Conservation (phyloP, 2,797 vertebrate genomes). For the Aplochiton taeniatus region DNA sequence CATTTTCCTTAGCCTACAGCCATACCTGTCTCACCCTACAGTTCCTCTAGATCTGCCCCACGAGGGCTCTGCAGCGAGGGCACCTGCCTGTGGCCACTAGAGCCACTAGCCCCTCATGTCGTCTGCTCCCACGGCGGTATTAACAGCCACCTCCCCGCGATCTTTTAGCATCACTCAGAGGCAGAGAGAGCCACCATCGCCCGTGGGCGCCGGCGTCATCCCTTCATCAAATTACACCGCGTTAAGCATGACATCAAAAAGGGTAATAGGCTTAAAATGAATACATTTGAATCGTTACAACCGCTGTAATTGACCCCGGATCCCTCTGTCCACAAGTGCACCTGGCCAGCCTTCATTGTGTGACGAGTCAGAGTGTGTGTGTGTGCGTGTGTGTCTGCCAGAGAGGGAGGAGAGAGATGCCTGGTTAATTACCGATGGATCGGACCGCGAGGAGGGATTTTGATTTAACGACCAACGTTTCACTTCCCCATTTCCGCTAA, state of each 20-base stretch:
- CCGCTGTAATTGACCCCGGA: constrained; percentile 66
- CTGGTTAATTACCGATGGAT: constrained; percentile 61
- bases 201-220: constrained; percentile 38
- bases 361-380: constrained; percentile 32
- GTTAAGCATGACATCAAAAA: constrained; percentile 66
- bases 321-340: constrained; percentile 53
- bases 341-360: constrained; percentile 42
- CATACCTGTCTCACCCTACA: too few species aligned
- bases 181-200: constrained; percentile 40
- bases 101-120: constrained; percentile 31
- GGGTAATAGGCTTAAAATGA: constrained; percentile 71
- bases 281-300: constrained; percentile 71
- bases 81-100: background rate
- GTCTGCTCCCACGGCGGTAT: constrained; percentile 60
- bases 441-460: constrained; percentile 49
- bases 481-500: constrained; percentile 15
- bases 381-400: constrained; percentile 1
- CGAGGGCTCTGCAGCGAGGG: constrained; percentile 19
- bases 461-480: constrained; percentile 49
- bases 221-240: constrained; percentile 65
- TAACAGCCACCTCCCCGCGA: constrained; percentile 51
- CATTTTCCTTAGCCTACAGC: too few species aligned
- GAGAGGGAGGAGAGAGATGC: background rate
- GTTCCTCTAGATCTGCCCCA: background rate
- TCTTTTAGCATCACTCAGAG: constrained; percentile 61